Conservation (phyloP, 2,888 invertebrate genomes). For the Metacarcinus magister region DNA sequence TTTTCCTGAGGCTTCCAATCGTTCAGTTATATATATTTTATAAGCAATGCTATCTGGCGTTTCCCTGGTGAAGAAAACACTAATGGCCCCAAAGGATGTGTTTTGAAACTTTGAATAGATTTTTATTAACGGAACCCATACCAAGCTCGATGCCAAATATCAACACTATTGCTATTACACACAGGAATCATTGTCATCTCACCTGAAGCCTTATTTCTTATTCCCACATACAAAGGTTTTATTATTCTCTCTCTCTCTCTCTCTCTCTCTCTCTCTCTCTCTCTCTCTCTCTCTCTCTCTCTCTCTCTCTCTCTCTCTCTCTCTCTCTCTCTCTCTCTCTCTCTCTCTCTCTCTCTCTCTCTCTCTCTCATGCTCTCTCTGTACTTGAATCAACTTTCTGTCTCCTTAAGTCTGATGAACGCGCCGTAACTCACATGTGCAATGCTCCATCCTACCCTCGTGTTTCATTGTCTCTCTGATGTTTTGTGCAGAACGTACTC, state of each 20-base stretch:
- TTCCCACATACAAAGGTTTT: no score
- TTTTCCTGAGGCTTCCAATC: no score
- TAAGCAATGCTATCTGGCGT: no score
- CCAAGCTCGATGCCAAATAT: no score
- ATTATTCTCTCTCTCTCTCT: neutral
- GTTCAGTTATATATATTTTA: no score
- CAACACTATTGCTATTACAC: no score
- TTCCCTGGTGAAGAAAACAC: no score
- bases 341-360: neutral
- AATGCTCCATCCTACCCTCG: neutral
- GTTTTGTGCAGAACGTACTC: neutral
- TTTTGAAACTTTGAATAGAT: no score
- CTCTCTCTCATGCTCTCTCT: neutral
- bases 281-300: slow-evolving; percentile 48
- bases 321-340: slow-evolving; percentile 41
- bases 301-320: slow-evolving; percentile 48
- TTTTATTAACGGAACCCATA: no score
- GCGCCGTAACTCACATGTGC: neutral
- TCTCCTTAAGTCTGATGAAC: slow-evolving; percentile 9
- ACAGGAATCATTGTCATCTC: no score
- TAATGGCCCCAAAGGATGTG: no score
- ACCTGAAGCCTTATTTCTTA: no score
- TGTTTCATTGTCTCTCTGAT: neutral
- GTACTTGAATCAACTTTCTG: neutral
- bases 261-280: neutral